Percentiles rank a stretch among this genome's conserved stretches.
Evolutionary conservation across 2,113 vertebrate genomes (phyloP).

Genomic region (Sinocyclocheilus anshuiensis): DNA sequence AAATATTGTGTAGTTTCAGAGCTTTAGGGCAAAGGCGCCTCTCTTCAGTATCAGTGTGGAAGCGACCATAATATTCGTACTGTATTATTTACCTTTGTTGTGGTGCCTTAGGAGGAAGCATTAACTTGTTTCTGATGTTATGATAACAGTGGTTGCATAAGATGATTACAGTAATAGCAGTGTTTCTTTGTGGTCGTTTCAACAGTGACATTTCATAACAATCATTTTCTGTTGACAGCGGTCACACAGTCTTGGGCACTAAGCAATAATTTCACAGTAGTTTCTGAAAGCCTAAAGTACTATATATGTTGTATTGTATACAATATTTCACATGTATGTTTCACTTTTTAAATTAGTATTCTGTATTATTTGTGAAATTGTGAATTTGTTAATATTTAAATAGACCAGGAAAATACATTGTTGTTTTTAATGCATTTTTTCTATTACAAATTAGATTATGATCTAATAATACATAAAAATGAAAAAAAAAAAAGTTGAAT

Average conservation of each 20-base stretch:
- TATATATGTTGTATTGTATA: neutral
- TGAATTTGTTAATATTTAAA: neutral
- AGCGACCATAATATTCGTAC: neutral
- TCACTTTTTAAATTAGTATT: neutral
- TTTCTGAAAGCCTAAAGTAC: neutral
- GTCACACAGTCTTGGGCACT: neutral
- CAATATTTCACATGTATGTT: neutral
- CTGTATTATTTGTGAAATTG: neutral
- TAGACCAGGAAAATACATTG: neutral
- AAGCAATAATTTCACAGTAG: neutral
- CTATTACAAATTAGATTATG: too few relatives aligned
- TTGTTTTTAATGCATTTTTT: too few relatives aligned
- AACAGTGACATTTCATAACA: conserved; percentile 1
- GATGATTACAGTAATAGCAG: conserved; percentile 38
- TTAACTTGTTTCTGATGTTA: neutral
- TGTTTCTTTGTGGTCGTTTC: neutral
- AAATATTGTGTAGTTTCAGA: neutral
- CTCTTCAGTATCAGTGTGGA: neutral
- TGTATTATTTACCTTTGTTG: conserved; percentile 14
- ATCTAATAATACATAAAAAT: too few relatives aligned
- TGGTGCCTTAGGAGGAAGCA: conserved; percentile 3
- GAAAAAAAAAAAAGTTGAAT: too few relatives aligned
- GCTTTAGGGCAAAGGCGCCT: neutral
- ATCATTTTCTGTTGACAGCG: conserved; percentile 10
- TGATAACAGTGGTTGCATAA: conserved; percentile 4